These are phyloP conservation scores for Rhopalosiphum padi DNA, from an alignment of 1,140 invertebrate genomes.

Conservation along the genomic window DNA sequence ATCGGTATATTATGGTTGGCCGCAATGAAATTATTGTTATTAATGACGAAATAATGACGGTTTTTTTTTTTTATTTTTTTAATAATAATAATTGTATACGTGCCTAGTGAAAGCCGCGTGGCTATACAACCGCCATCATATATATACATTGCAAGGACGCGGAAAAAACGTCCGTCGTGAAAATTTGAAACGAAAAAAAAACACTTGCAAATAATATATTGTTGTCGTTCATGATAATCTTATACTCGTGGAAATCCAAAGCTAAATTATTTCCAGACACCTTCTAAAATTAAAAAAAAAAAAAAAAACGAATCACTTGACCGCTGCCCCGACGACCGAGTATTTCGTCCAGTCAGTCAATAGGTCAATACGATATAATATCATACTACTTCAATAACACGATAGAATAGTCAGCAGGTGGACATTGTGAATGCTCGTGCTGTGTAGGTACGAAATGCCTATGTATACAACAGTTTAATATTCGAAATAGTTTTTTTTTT, in stretches of 20 bases:
- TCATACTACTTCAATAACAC: not conserved
- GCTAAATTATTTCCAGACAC: not conserved
- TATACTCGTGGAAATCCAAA: not conserved
- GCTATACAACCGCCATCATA: not conserved
- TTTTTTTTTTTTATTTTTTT: slow-evolving; percentile 7
- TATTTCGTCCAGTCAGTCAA: not conserved
- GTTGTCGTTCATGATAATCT: not conserved
- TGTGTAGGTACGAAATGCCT: too few relatives aligned
- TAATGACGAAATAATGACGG: slow-evolving; percentile 45
- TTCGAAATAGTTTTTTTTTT: too few relatives aligned
- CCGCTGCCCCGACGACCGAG: not conserved
- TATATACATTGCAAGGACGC: not conserved
- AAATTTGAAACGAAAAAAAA: slow-evolving; percentile 20
- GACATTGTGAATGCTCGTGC: not conserved
- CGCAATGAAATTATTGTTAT: slow-evolving; percentile 49
- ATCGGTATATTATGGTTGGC: slow-evolving; percentile 21
- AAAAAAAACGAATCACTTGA: not conserved
- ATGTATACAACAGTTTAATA: too few relatives aligned
- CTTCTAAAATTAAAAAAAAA: not conserved
- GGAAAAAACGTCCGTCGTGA: slow-evolving; percentile 4
- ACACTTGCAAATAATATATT: not conserved
- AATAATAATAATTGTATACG: slow-evolving; percentile 44
- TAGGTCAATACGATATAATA: not conserved
- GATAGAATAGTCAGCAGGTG: not conserved
- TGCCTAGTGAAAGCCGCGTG: slow-evolving; percentile 33